These are phyloP conservation scores for Cichladusa arquata DNA, from an alignment of 2,113 vertebrate species.

Conservation along the genomic window DNA sequence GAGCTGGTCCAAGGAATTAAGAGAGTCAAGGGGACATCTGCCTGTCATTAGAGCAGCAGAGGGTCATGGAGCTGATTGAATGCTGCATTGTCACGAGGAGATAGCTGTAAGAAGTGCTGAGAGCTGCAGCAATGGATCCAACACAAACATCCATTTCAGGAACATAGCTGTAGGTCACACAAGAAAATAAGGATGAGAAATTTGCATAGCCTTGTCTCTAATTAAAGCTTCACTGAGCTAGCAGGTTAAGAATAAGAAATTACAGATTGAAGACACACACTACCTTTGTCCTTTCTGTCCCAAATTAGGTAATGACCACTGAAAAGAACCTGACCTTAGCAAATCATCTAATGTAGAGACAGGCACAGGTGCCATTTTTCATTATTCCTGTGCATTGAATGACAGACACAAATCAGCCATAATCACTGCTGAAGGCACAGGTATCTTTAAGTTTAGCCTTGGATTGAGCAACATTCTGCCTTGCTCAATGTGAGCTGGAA, in stretches of 20 bases:
- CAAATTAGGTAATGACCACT: neutral
- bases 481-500: neutral
- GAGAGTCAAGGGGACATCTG: neutral
- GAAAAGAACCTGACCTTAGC: neutral
- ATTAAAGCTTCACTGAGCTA: neutral
- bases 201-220: neutral
- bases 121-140: neutral
- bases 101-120: conserved; percentile 20
- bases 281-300: neutral
- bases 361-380: neutral
- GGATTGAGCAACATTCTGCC: neutral
- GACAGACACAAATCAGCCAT: conserved; percentile 11
- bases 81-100: neutral
- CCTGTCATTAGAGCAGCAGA: neutral
- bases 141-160: conserved; percentile 10
- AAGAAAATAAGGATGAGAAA: neutral
- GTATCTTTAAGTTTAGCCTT: conserved; percentile 11
- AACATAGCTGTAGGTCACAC: neutral
- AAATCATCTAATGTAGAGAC: neutral
- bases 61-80: neutral
- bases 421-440: neutral
- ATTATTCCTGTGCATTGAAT: neutral
- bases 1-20: neutral
- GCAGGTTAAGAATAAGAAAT: neutral
- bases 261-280: neutral